A percentile compares a stretch with the other conserved stretches of the same genome.
phyloP scores from a whole-genome alignment of 2,888 invertebrate genomes.

The Drosophila falleni region DNA sequence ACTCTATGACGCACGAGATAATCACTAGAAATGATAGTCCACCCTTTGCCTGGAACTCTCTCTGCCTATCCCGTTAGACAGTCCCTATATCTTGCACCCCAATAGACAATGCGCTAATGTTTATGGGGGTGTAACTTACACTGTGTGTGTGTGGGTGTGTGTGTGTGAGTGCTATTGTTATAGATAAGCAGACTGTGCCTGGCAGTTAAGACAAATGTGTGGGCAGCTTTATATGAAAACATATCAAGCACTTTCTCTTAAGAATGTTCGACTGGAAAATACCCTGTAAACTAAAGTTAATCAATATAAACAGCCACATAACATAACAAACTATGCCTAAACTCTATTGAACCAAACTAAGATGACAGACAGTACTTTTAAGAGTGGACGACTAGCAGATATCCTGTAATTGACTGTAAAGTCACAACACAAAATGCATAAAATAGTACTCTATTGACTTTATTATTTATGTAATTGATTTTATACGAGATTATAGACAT shows the following conservation, averaged over 20 bases:
- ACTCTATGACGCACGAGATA: slow-evolving; percentile 39
- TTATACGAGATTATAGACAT: neutral
- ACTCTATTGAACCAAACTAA: neutral
- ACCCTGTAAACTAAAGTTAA: neutral
- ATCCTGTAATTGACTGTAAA: neutral
- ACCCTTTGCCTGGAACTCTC: slow-evolving; percentile 12
- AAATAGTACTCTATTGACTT: neutral
- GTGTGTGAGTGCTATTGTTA: slow-evolving; percentile 8
- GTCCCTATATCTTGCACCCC: neutral
- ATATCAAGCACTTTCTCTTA: neutral
- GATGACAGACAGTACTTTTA: too few species aligned
- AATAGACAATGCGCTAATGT: slow-evolving; percentile 9
- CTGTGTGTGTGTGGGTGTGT: slow-evolving; percentile 14
- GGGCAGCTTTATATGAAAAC: slow-evolving; percentile 14
- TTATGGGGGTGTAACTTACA: slow-evolving; percentile 14
- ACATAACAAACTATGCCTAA: neutral
- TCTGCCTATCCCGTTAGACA: neutral
- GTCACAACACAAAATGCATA: neutral
- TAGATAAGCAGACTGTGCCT: slow-evolving; percentile 46
- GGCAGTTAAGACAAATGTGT: slow-evolving; percentile 39
- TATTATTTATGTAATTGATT: too few species aligned
- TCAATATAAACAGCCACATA: neutral
- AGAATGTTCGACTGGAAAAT: neutral
- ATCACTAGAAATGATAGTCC: slow-evolving; percentile 44
- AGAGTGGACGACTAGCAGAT: neutral